Evolutionary conservation across 2,888 invertebrate genomes (phyloP), one percentile per base, ranked within the genome.

Genomic region (Cataglyphis cursor): DNA sequence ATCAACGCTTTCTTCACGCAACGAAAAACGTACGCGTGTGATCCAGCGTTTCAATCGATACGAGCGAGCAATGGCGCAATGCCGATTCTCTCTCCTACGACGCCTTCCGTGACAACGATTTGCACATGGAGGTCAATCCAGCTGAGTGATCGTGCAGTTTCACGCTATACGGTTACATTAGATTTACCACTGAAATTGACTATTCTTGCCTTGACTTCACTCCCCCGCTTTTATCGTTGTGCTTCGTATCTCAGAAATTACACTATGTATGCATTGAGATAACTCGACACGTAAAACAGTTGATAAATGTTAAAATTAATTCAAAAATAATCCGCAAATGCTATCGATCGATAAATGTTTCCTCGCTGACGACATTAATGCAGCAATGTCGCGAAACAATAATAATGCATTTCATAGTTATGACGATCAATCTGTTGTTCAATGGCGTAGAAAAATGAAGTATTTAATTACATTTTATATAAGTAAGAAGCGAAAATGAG

Each of bases 21-120:
- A n/a, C 80, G 72, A 44, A 44, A 18, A 18, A 44, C 5, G 44
- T 18, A 5, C 44, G 15, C 15, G 84, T 76, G 84, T 82, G 85
- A 87, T 82, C 83, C 15, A 31, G 21, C 75, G 83, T 75, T 83
- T 86, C 80, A 85, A 83, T 78, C 82, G 59, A 64, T 68, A 81
- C n/a, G 59, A 28, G 64, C 44, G 59, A 76, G 41, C 76, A 35
- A n/a, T 89, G 88, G 88, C 89, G 89, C 89, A 89, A 82, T 89
- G 89, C 89, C 84, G 89, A 73, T 89, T 64, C 89, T 88, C 89
- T 86, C 88, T 89, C 89, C 85, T 85, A 73, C 88, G 83, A 81
- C 87, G 28, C 41, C 61, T 76, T 76, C 66, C 88, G 82, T 75
- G 82, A 86, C 83, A 85, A 85, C 84, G 82, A 75, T 72, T 73